Evolutionary conservation across 2,797 vertebrate species (phyloP), one percentile per base, ranked within the genome.

Genomic region (Muscicapa comitata): DNA sequence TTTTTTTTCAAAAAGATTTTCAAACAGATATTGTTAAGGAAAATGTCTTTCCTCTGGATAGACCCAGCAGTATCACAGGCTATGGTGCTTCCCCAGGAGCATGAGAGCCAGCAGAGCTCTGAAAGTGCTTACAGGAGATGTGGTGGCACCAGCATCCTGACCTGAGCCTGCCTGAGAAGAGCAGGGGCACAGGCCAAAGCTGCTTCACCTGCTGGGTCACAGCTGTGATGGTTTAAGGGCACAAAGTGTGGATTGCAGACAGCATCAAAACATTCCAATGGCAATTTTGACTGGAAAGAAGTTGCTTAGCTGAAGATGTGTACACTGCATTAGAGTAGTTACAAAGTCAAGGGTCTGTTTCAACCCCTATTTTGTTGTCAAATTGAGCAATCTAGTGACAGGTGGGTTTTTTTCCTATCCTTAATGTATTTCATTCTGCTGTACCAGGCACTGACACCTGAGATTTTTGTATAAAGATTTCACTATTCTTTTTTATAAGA

Each of bases 101-200:
- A 3, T 2, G 38, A 20, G 20, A 9, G 13, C 18, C 40, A 29
- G 9, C 11, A 58, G 48, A 68, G 28, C 70, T 54, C 31, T 63
- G 35, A 1, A 15, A 5, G 57, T 11, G 51, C 17, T 24, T 1
- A 0, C 8, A 9, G 25, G 7, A 3, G 1, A 7, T 1, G 20
- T 67, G 71, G 12, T 26, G 18, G 12, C 19, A 1, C 3, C 26
- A 4, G 57, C 6, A 8, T 12, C 29, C 40, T 2, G 43, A 3
- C 17, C 4, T 6, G 11, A 42, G 31, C 45, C 24, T 59, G 80
- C 18, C 54, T 19, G 35, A 28, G 79, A 13, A 11, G 57, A 57
- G n/a, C 20, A 21, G 20, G 43, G 35, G 7, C 75, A 7, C 21
- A 11, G 28, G 5, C 20, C 23, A 2, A 10, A 45, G 31, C 61